Conservation (phyloP, 2,888 invertebrate species). For the Drosophila mayaguana region DNA sequence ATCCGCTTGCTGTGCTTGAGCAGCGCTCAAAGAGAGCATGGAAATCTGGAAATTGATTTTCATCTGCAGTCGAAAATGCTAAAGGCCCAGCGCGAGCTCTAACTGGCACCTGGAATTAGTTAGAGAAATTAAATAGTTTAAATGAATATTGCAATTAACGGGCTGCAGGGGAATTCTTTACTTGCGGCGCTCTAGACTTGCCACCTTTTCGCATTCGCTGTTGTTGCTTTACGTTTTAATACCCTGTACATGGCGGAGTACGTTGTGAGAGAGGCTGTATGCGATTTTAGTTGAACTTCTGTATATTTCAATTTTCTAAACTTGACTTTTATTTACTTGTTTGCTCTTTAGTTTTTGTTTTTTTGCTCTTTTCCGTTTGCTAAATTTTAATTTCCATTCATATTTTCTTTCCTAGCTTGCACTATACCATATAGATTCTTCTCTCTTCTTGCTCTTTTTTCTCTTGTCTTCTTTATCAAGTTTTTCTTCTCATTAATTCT, state of each 20-base stretch:
- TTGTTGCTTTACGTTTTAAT: slow-evolving; percentile 4
- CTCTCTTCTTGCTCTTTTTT: no score
- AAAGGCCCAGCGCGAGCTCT: slow-evolving; percentile 6
- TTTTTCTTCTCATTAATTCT: no score
- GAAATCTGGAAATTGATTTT: slow-evolving; percentile 76
- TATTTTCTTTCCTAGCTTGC: no score
- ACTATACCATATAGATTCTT: no score
- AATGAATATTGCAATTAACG: slow-evolving; percentile 44
- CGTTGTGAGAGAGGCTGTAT: neutral
- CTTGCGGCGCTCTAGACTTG: slow-evolving; percentile 23
- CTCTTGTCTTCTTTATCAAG: no score
- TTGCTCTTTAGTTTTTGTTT: no score
- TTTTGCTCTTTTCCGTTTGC: no score
- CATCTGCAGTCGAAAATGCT: slow-evolving; percentile 50
- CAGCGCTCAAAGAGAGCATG: slow-evolving; percentile 26
- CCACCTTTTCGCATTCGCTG: slow-evolving; percentile 26
- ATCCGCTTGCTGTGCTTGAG: slow-evolving; percentile 21
- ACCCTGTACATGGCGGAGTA: neutral
- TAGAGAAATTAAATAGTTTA: slow-evolving; percentile 28
- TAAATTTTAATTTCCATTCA: no score
- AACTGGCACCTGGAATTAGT: slow-evolving; percentile 28
- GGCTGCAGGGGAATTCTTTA: slow-evolving; percentile 5
- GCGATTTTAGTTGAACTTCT: neutral
- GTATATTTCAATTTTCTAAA: no score
- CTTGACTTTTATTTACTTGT: no score